phyloP scores from a whole-genome alignment of 2,113 vertebrate genomes.

The Cephalopterus ornatus region DNA sequence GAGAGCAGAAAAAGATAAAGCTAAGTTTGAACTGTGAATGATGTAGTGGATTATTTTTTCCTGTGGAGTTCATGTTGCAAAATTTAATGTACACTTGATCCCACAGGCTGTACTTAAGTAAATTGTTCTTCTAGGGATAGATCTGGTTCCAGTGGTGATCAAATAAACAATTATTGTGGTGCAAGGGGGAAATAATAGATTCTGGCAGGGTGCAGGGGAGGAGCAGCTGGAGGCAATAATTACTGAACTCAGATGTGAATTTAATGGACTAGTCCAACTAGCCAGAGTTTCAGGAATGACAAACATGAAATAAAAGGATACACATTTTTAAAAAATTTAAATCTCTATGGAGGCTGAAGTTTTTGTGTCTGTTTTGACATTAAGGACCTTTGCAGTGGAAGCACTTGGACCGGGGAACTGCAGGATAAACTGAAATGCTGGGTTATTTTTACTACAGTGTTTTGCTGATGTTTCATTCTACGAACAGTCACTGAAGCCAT shows the following conservation, averaged over 20 bases:
- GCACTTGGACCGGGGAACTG: not conserved
- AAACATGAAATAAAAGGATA: not conserved
- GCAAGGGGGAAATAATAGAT: constrained; percentile 19
- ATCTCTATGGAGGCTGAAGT: rapidly evolving
- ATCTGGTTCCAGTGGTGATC: constrained; percentile 15
- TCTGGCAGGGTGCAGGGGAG: constrained; percentile 26
- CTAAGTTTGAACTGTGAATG: not conserved
- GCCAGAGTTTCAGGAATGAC: not conserved
- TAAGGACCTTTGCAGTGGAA: not conserved
- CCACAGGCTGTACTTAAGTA: not conserved
- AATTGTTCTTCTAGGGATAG: not conserved
- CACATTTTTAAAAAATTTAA: not conserved
- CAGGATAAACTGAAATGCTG: not conserved
- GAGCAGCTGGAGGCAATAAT: constrained; percentile 55
- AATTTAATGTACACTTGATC: not conserved
- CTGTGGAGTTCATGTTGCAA: not conserved
- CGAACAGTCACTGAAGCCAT: too few species aligned
- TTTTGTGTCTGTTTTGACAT: not conserved
- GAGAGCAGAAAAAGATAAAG: not conserved
- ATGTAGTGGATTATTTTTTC: not conserved
- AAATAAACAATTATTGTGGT: constrained; percentile 41
- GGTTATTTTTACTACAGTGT: not conserved
- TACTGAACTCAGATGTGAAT: constrained; percentile 20
- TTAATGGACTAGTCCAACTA: constrained; percentile 6
- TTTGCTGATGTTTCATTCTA: not conserved